Percentiles rank a stretch among this genome's conserved stretches.
phyloP scores from a whole-genome alignment of 2,888 invertebrate species.

The Tetranychus piercei region DNA sequence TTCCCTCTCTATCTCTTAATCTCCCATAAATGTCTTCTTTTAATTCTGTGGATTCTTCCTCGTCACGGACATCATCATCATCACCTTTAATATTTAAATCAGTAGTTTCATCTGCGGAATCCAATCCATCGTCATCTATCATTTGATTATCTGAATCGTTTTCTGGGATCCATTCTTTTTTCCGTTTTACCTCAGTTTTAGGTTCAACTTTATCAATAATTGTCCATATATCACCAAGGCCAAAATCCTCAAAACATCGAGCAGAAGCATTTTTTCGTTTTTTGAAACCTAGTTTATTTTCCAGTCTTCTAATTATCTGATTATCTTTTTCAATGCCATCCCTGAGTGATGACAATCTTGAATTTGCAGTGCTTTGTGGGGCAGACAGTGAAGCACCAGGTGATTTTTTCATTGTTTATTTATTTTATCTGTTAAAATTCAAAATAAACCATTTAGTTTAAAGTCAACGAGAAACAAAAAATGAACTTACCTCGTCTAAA shows the following conservation, averaged over 20 bases:
- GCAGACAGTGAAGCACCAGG: too few species aligned
- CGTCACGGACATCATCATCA: not conserved
- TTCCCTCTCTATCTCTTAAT: constrained; percentile 14
- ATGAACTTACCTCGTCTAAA: too few species aligned
- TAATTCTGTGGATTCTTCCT: not conserved
- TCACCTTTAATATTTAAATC: not conserved
- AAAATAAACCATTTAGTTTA: too few species aligned
- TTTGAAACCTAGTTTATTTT: not conserved
- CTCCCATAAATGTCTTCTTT: constrained; percentile 21
- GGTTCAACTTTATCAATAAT: not conserved
- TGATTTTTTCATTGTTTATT: too few species aligned
- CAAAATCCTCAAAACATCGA: not conserved
- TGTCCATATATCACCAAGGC: not conserved
- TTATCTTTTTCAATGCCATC: not conserved
- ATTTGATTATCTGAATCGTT: not conserved
- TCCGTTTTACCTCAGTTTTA: not conserved
- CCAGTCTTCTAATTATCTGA: not conserved
- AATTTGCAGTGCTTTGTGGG: not conserved
- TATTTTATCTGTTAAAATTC: too few species aligned
- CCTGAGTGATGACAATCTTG: not conserved
- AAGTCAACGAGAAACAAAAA: too few species aligned
- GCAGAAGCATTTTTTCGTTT: constrained; percentile 5
- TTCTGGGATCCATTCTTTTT: not conserved
- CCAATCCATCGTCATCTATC: not conserved
- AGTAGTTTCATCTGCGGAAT: not conserved